A percentile compares a stretch with the other conserved stretches of the same genome.
Conservation (phyloP, 1,140 invertebrate genomes). For the Samia ricini region DNA sequence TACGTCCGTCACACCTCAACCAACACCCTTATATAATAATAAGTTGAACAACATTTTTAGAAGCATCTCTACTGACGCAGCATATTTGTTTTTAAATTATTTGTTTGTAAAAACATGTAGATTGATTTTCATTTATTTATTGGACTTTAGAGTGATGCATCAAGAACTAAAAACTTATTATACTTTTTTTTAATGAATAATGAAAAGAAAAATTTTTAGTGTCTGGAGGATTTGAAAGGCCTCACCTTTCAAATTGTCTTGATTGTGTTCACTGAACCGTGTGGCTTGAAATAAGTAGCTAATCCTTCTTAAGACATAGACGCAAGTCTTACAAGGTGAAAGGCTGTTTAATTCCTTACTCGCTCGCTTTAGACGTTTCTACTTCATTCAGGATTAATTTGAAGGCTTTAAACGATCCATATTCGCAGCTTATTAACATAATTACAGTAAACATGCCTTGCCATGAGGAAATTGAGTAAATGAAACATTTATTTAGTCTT, state of each 20-base stretch:
- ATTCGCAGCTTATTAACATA: not conserved
- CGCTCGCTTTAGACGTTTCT: not conserved
- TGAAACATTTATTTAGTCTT: not conserved
- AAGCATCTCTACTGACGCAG: not conserved
- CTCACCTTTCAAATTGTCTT: too few relatives aligned
- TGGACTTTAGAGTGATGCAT: too few relatives aligned
- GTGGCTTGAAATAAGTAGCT: not conserved
- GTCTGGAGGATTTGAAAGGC: too few relatives aligned
- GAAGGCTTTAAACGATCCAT: not conserved
- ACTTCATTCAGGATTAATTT: not conserved
- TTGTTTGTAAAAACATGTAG: too few relatives aligned
- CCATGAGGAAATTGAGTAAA: not conserved
- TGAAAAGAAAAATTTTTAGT: too few relatives aligned
- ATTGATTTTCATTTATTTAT: too few relatives aligned
- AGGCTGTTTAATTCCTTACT: not conserved
- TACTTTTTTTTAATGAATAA: too few relatives aligned
- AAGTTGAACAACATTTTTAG: not conserved
- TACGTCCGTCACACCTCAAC: conserved; percentile 18
- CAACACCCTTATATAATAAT: not conserved
- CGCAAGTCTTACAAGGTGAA: conserved; percentile 1
- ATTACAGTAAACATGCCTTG: not conserved
- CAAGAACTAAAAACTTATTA: too few relatives aligned
- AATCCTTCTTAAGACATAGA: not conserved
- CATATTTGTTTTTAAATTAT: too few relatives aligned
- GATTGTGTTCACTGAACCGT: not conserved